Percentiles rank a stretch among this genome's conserved stretches.
phyloP scores from a whole-genome alignment of 1,140 invertebrate genomes.

The Danaus plexippus region DNA sequence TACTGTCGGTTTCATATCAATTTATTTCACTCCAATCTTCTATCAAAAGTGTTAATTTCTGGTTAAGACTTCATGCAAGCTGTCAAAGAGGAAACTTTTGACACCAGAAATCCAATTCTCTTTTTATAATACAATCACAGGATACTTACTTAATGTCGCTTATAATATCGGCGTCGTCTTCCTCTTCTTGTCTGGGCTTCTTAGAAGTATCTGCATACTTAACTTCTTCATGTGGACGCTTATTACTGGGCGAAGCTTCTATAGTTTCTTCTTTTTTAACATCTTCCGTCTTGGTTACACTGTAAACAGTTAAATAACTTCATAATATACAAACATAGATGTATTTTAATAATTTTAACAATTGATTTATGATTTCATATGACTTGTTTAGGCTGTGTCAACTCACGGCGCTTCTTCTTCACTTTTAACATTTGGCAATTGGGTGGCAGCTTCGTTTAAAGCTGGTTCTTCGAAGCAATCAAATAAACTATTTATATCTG shows the following conservation, averaged over 20 bases:
- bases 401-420: constrained; percentile 36
- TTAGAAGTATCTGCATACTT: constrained; percentile 49
- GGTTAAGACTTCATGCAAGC: no score
- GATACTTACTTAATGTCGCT: constrained; percentile 51
- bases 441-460: constrained; percentile 28
- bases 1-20: no score
- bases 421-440: constrained; percentile 35
- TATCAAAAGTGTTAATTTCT: no score
- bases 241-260: constrained; percentile 21
- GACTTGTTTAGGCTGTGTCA: constrained; percentile 4
- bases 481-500: constrained; percentile 49
- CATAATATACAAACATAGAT: no score
- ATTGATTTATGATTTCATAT: constrained; percentile 7
- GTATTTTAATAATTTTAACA: constrained; percentile 12
- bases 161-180: constrained; percentile 41
- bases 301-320: no score
- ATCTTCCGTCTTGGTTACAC: no score
- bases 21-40: no score
- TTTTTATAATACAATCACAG: not conserved
- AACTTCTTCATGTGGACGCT: constrained; percentile 47
- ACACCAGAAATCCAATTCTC: no score
- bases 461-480: constrained; percentile 53
- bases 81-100: no score
- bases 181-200: constrained; percentile 38
- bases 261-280: not conserved